Percentiles rank a stretch among this genome's conserved stretches.
Evolutionary conservation across 2,797 vertebrate genomes (phyloP).

Genomic region (Miichthys miiuy): DNA sequence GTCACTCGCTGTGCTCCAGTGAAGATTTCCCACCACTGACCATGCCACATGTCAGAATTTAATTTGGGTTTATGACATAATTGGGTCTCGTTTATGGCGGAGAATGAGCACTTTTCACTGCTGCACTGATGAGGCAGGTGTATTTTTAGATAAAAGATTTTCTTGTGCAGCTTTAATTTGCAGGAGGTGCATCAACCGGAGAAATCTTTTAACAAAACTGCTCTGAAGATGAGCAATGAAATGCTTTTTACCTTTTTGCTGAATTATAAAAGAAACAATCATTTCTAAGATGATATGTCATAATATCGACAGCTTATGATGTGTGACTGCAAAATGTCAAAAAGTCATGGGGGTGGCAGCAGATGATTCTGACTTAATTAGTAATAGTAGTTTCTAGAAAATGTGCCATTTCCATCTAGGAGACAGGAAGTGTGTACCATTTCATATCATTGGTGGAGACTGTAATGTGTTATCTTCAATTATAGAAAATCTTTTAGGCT

Average conservation of each 20-base stretch:
- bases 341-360: not conserved
- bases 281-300: not conserved
- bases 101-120: constrained; percentile 16
- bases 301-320: not conserved
- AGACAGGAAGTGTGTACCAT: too few species aligned
- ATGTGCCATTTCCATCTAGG: too few species aligned
- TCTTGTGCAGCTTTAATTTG: constrained; percentile 39
- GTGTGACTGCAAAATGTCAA: not conserved
- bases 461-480: too few species aligned
- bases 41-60: constrained; percentile 35
- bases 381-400: too few species aligned
- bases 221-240: constrained; percentile 24
- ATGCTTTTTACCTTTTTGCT: not conserved
- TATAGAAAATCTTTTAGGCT: not conserved
- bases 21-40: constrained; percentile 23
- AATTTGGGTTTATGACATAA: constrained; percentile 55
- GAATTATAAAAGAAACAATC: not conserved
- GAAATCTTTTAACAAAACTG: constrained; percentile 24
- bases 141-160: constrained; percentile 32
- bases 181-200: constrained; percentile 7
- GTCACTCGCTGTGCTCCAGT: constrained; percentile 12
- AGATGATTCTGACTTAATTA: not conserved
- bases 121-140: constrained; percentile 24
- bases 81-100: constrained; percentile 46
- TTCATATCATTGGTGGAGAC: too few species aligned